Percentiles rank a stretch among this genome's conserved stretches.
Evolutionary conservation across 2,797 vertebrate species (phyloP).

Genomic region (Rhodeus uyekii): DNA sequence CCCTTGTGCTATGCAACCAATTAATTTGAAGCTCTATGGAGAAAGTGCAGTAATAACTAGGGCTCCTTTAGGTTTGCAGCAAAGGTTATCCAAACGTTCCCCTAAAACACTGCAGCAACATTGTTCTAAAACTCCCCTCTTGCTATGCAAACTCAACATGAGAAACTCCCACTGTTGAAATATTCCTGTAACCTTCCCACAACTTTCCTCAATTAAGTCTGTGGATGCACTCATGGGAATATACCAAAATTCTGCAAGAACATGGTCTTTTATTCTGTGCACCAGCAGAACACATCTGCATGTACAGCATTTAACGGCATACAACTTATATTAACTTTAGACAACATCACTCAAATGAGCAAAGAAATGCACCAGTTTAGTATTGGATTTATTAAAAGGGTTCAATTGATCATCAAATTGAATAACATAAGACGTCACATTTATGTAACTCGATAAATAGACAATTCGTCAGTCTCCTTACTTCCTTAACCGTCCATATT

Average conservation of each 20-base stretch:
- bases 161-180: constrained; percentile 30
- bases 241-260: constrained; percentile 16
- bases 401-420: neutral
- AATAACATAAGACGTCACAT: neutral
- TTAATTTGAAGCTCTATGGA: constrained; percentile 20
- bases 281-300: neutral
- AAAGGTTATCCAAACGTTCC: constrained; percentile 37
- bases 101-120: constrained; percentile 9
- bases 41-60: neutral
- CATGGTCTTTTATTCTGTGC: neutral
- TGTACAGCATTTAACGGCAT: neutral
- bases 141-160: constrained; percentile 35
- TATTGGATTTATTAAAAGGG: neutral
- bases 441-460: neutral
- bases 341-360: neutral
- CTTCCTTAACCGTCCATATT: neutral
- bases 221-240: constrained; percentile 10
- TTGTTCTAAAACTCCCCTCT: neutral
- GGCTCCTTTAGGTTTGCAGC: constrained; percentile 21
- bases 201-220: neutral
- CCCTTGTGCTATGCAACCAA: constrained; percentile 36
- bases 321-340: neutral
- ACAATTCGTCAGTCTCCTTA: neutral
- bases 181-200: constrained; percentile 9
- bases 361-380: neutral